Conservation (phyloP, 2,888 invertebrate species). For the Parnassius orleans region DNA sequence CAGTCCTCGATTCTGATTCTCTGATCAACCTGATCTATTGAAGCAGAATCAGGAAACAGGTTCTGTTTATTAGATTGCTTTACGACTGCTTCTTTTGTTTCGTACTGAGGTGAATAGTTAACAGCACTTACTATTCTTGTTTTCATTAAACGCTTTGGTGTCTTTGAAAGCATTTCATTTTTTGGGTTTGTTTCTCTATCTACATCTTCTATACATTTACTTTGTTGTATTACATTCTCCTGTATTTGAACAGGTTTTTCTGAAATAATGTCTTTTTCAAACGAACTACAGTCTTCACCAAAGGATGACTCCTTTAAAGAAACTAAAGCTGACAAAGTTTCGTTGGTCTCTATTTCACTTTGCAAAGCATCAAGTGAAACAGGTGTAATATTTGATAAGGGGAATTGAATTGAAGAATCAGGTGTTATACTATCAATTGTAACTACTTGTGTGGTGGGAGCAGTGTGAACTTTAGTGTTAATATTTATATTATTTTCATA, state of each 20-base stretch:
- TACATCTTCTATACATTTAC: not conserved
- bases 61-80: not conserved
- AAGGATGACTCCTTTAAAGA: not conserved
- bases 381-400: not conserved
- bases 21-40: not conserved
- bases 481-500: too few species aligned
- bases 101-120: not conserved
- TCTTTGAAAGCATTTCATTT: not conserved
- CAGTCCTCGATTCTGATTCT: too few species aligned
- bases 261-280: not conserved
- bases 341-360: not conserved
- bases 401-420: not conserved
- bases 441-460: not conserved
- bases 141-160: not conserved
- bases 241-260: not conserved
- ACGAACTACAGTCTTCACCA: not conserved
- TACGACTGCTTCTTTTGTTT: not conserved
- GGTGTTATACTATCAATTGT: constrained; percentile 3
- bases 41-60: not conserved
- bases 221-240: too few species aligned
- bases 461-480: too few species aligned
- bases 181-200: not conserved
- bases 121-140: not conserved
- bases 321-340: not conserved
- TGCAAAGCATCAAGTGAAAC: not conserved